Conservation (phyloP, 1,140 invertebrate genomes). For the Calycopis cecrops region DNA sequence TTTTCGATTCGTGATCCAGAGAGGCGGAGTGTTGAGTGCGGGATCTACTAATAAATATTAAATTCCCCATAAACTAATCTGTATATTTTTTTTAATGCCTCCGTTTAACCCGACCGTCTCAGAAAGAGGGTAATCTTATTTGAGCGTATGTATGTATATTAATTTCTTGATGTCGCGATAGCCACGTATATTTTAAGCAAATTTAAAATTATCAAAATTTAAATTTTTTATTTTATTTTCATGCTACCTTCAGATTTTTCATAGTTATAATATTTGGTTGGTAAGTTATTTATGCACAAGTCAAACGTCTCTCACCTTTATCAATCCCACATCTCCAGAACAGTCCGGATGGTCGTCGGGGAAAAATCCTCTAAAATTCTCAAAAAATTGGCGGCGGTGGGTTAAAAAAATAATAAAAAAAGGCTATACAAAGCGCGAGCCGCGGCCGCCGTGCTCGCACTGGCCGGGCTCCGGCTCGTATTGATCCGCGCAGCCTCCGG, state of each 20-base stretch:
- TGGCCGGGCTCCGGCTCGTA: slow-evolving; percentile 44
- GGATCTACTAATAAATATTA: too few species aligned
- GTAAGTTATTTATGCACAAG: not conserved
- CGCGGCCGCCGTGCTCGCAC: slow-evolving; percentile 39
- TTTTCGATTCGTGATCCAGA: too few species aligned
- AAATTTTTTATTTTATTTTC: not conserved
- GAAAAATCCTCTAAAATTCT: slow-evolving; percentile 29
- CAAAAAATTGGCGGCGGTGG: slow-evolving; percentile 36
- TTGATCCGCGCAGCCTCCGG: slow-evolving; percentile 54
- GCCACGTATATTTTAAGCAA: too few species aligned
- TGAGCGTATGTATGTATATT: too few species aligned
- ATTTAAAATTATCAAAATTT: too few species aligned
- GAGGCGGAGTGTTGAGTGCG: too few species aligned
- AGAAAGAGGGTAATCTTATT: too few species aligned
- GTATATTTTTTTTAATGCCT: too few species aligned
- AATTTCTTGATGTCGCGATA: too few species aligned
- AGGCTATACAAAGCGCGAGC: slow-evolving; percentile 32
- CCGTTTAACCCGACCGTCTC: too few species aligned
- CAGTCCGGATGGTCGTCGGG: slow-evolving; percentile 34
- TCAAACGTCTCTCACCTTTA: slow-evolving; percentile 39
- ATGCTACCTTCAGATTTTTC: not conserved
- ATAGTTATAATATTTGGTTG: not conserved
- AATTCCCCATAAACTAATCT: too few species aligned
- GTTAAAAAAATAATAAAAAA: slow-evolving; percentile 38
- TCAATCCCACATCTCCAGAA: slow-evolving; percentile 52